Conservation (phyloP, 2,797 vertebrate species). For the Ctenopoma kingsleyae region DNA sequence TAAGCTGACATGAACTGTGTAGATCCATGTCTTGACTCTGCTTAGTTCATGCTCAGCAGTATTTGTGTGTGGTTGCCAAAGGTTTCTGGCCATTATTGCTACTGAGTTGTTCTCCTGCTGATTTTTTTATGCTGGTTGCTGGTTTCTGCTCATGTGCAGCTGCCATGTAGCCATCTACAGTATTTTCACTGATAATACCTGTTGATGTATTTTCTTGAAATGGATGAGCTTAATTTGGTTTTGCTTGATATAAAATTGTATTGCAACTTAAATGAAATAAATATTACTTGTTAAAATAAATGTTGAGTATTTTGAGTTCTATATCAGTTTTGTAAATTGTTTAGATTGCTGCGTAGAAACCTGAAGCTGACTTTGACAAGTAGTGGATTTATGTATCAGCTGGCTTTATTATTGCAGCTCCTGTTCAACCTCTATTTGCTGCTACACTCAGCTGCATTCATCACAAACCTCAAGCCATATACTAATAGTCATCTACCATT, state of each 20-base stretch:
- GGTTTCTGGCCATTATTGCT: too few relatives aligned
- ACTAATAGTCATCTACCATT: neutral
- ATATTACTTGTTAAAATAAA: too few relatives aligned
- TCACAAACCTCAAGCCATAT: neutral
- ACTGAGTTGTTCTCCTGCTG: neutral
- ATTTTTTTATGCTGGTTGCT: neutral
- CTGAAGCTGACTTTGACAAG: neutral
- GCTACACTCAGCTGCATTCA: neutral
- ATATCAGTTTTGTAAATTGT: too few relatives aligned
- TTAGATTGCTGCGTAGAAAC: neutral
- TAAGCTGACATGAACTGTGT: neutral
- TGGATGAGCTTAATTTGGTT: neutral
- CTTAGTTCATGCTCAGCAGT: neutral
- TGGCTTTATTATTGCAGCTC: neutral
- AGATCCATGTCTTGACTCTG: neutral
- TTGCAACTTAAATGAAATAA: too few relatives aligned
- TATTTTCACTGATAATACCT: too few relatives aligned
- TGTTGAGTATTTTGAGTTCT: too few relatives aligned
- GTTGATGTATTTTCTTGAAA: neutral
- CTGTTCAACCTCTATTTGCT: neutral
- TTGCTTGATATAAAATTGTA: neutral
- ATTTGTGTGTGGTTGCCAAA: neutral
- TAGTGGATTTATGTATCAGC: neutral
- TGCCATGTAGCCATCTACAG: too few relatives aligned
- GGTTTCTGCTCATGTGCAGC: neutral